A percentile compares a stretch with the other conserved stretches of the same genome.
These are phyloP conservation scores for Julus scanicus DNA, from an alignment of 2,888 invertebrate species.

Conservation along the genomic window DNA sequence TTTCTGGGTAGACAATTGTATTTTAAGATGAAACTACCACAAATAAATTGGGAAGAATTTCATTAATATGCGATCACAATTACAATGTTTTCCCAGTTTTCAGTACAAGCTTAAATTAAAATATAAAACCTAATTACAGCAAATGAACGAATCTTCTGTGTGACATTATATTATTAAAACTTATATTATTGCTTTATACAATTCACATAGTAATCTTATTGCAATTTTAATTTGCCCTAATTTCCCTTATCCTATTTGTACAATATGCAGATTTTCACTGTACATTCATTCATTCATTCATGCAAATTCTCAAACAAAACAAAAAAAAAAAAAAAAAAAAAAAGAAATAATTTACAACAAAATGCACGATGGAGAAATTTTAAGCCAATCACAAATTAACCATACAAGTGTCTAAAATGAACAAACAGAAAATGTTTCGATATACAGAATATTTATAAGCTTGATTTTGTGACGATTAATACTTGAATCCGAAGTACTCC, in stretches of 20 bases:
- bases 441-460: neutral
- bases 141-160: neutral
- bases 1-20: neutral
- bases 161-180: constrained; percentile 28
- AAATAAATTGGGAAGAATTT: neutral
- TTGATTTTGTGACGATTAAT: constrained; percentile 11
- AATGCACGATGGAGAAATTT: constrained; percentile 9
- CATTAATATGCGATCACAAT: neutral
- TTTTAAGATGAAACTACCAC: neutral
- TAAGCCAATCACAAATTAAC: constrained; percentile 22
- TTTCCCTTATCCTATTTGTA: constrained; percentile 32
- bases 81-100: neutral
- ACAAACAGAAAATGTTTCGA: neutral
- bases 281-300: neutral
- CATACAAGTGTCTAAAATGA: neutral
- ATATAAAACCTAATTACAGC: constrained; percentile 26
- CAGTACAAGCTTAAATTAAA: constrained; percentile 31
- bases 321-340: neutral
- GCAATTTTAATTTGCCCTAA: constrained; percentile 2
- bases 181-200: constrained; percentile 28
- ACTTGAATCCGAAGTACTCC: constrained; percentile 12
- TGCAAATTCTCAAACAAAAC: neutral
- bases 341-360: neutral
- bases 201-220: neutral
- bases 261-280: neutral